phyloP scores from a whole-genome alignment of 30 jellyfish, hydroid and myxozoan species.

The Turritopsis rubra region DNA sequence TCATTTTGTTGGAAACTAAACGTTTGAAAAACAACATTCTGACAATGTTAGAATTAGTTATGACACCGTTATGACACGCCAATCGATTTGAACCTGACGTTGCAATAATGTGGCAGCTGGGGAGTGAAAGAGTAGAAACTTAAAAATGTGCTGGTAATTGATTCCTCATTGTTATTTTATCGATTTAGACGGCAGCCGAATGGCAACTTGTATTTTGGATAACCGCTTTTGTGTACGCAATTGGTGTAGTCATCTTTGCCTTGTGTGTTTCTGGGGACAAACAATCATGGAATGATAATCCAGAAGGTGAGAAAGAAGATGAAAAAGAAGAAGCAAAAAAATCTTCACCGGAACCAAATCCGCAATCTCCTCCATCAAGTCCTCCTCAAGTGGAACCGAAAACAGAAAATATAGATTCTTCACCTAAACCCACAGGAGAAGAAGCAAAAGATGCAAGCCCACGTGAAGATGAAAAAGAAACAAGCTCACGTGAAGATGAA shows the following conservation, averaged over 20 bases:
- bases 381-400: not conserved
- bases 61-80: too few species aligned
- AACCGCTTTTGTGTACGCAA: slow-evolving; percentile 78
- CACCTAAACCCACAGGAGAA: slow-evolving; percentile 8
- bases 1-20: too few species aligned
- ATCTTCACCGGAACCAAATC: not conserved
- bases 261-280: slow-evolving; percentile 92
- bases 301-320: not conserved
- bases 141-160: not conserved
- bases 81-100: too few species aligned
- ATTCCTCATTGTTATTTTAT: not conserved
- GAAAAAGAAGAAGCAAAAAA: not conserved
- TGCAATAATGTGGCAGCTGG: too few species aligned
- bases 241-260: slow-evolving; percentile 92
- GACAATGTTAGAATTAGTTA: too few species aligned
- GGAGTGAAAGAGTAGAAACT: too few species aligned
- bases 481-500: not conserved
- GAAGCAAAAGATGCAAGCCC: not conserved
- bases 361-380: not conserved
- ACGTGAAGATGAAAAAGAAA: not conserved
- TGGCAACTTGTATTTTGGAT: slow-evolving; percentile 99
- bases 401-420: not conserved
- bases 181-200: slow-evolving; percentile 93
- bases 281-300: slow-evolving; percentile 96
- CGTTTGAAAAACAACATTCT: too few species aligned